Base-by-base conservation (phyloP, 2,113 vertebrate species). In the Pterocles burchelli region DNA sequence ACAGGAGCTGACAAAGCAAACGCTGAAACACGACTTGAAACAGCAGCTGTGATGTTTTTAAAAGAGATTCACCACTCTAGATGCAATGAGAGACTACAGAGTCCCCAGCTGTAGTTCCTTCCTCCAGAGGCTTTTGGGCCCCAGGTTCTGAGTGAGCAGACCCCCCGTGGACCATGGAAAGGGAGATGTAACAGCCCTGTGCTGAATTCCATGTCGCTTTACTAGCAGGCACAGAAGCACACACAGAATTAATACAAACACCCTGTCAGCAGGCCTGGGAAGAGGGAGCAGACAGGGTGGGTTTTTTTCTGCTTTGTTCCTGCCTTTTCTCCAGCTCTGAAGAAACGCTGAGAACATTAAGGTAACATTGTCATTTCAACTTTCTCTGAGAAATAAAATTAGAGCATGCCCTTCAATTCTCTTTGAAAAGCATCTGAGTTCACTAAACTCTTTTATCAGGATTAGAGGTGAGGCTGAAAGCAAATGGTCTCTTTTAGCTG, bases 391-490 rank as follows among this genome's bases (percentile, higher is more conserved):
- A 95, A 87, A 85, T 72, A 74, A 91, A 92, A 96, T 95, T 48
- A 95, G 52, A 96, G 58, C 8, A 10, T 81, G 85, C 76, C 93
- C 91, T 96, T 96, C 91, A 89, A 91, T 68, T 95, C 89, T 90
- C 93, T 94, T 93, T 96, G 94, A 95, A 96, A 95, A 85, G 55
- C 79, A 96, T 74, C 90, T 25, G 82, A 95, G 95, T 93, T 93
- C 95, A 95, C 93, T 74, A 76, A 96, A 97, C 59, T 96, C 81
- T 97, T 97, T 96, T 85, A 97, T 93, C 96, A 94, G 93, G 95
- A 96, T 94, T 95, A 97, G 95, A 97, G 96, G 96, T 97, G 95
- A 97, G 74, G 79, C 73, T 95, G 92, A 95, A 96, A 97, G 95
- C 92, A 97, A 97, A 95, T 87, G 85, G 85, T 87, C 76, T 96